Evolutionary conservation across 30 jellyfish, hydroid and myxozoan genomes (phyloP).

Genomic region (Nemopilema nomurai): DNA sequence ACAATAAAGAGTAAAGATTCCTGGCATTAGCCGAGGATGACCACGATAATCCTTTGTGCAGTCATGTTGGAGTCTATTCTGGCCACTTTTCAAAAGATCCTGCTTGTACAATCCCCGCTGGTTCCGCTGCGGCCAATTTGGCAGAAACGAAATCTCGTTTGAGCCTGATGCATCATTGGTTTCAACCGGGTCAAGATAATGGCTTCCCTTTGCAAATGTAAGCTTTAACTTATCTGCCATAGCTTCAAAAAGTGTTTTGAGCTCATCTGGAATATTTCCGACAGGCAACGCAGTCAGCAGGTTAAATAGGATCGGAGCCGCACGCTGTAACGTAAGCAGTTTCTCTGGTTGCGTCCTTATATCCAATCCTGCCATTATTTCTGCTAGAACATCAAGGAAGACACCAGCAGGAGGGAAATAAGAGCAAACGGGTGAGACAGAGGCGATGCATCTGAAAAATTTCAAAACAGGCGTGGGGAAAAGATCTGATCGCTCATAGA

Average conservation of each 20-base stretch:
- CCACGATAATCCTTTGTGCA: slow-evolving; percentile 12
- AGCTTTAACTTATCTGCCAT: neutral
- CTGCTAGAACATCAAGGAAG: neutral
- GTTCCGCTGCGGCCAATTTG: neutral
- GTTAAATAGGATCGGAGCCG: neutral
- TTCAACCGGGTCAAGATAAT: neutral
- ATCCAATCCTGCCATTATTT: neutral
- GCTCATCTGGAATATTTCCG: neutral
- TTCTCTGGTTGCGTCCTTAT: neutral
- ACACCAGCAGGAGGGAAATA: neutral
- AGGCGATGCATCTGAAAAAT: neutral
- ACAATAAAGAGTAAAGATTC: slow-evolving; percentile 15
- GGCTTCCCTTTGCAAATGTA: neutral
- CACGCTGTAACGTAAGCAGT: neutral
- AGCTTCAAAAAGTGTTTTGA: too few species aligned
- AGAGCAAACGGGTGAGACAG: neutral
- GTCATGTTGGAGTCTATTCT: neutral
- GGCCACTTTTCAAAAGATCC: neutral
- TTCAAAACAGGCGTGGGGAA: too few species aligned
- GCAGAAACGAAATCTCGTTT: neutral
- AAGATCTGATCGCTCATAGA: too few species aligned
- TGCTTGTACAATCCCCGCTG: neutral
- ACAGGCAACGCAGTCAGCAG: neutral
- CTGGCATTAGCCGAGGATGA: slow-evolving; percentile 6
- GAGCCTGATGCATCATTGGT: neutral